Base-by-base conservation (phyloP, 1,140 invertebrate genomes). In the Triops longicaudatus region DNA sequence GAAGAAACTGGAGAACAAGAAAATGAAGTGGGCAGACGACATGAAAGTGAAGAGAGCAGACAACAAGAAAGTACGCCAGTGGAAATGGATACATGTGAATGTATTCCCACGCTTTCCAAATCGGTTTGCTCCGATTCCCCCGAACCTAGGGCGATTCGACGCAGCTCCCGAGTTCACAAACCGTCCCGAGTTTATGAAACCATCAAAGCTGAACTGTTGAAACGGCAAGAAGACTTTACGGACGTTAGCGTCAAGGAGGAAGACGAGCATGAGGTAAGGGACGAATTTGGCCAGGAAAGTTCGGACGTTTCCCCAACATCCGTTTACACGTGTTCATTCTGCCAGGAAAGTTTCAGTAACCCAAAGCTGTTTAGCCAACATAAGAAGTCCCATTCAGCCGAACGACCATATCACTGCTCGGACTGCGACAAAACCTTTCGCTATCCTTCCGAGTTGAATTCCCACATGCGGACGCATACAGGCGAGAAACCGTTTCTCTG, bases 401-500 rank as follows among this genome's bases (percentile, higher is more conserved):
- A 26, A 17, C 27, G 73, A n/a, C 74, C 74, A 10, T 75, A 75
- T 31, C 26, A 43, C 26, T 75, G 74, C 41, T 44, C 74, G 1
- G 74, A 22, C 27, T 75, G 74, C 42, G 37, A 75, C 74, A 75
- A 75, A 31, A 43, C 74, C 11, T 75, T 75, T 28, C 37, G 41
- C 26, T 75, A 41, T 26, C 74, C 74, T 3, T 22, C 37, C 4
- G 74, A 75, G 11, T 44, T 75, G 14, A 75, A 43, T 26, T 43
- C 37, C 41, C 74, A 75, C 74, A 28, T 41, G 37, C 27, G 74
- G 10, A 75, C 26, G 27, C 74, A 75, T 31, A 75, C 63, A 26
- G 74, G 76, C 31, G 76, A 77, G 42, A 77, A 77, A 27, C 76
- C 76, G 17, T 77, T 77, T 72, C 43, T 27, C 71, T 77, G 76